These are phyloP conservation scores for Isurus oxyrinchus DNA, from an alignment of 2,113 vertebrate species.

Conservation along the genomic window DNA sequence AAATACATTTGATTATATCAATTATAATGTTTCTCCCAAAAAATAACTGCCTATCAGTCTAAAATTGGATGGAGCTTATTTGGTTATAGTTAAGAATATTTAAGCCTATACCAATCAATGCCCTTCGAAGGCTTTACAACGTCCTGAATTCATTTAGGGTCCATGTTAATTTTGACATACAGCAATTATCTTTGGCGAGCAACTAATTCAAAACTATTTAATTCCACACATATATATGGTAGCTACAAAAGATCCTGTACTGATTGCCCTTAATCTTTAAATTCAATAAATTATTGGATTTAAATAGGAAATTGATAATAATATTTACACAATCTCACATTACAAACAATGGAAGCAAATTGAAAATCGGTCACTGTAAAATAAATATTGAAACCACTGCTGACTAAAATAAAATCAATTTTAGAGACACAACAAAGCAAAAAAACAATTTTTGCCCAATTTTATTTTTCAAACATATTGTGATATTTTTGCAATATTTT, in stretches of 20 bases:
- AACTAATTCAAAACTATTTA: constrained; percentile 9
- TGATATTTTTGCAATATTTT: not conserved
- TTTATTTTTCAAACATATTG: not conserved
- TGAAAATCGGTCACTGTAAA: not conserved
- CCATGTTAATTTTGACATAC: not conserved
- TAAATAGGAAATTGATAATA: not conserved
- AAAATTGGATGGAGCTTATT: not conserved
- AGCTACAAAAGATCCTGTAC: not conserved
- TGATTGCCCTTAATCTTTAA: not conserved
- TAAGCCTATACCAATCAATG: not conserved
- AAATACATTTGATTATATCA: not conserved
- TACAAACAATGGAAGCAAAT: not conserved
- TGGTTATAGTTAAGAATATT: not conserved
- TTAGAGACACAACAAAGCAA: not conserved
- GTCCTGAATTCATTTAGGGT: not conserved
- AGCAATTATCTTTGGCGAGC: not conserved
- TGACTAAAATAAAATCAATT: not conserved
- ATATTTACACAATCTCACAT: not conserved
- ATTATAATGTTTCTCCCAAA: not conserved
- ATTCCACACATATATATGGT: not conserved
- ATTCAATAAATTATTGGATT: not conserved
- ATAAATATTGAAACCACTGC: not conserved
- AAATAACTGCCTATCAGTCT: not conserved
- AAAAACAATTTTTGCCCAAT: too few species aligned
- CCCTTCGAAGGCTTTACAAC: not conserved